A percentile compares a stretch with the other conserved stretches of the same genome.
Conservation (phyloP, 1,140 invertebrate genomes). For the Pomacea maculata region DNA sequence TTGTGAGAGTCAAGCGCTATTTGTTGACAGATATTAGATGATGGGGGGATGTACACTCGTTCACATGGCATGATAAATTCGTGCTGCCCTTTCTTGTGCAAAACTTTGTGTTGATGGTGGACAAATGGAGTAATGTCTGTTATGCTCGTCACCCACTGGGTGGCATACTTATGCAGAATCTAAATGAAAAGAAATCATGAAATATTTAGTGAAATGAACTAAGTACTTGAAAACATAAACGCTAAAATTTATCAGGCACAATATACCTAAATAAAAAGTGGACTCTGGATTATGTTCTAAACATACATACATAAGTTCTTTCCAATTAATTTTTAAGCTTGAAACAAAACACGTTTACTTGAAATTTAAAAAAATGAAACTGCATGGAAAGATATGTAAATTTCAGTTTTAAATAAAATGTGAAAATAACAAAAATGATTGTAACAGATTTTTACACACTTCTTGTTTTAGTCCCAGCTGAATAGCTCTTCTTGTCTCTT, state of each 20-base stretch:
- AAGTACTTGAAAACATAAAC: no score
- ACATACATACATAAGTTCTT: no score
- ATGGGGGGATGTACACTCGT: conserved; percentile 32
- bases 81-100: conserved; percentile 24
- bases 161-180: conserved; percentile 44
- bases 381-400: no score
- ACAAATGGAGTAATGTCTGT: conserved; percentile 58
- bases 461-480: conserved; percentile 60
- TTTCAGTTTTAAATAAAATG: not conserved
- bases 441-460: conserved; percentile 21
- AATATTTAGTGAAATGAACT: not conserved
- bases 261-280: no score
- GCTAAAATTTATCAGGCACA: no score
- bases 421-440: not conserved
- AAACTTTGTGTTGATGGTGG: conserved; percentile 39
- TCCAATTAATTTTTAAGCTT: no score
- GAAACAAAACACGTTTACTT: no score
- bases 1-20: conserved; percentile 19
- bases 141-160: conserved; percentile 46
- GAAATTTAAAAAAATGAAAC: no score
- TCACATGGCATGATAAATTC: conserved; percentile 41
- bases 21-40: conserved; percentile 12
- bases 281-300: no score
- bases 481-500: conserved; percentile 53
- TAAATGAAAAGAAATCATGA: conserved; percentile 25